Percentiles rank a stretch among this genome's conserved stretches.
Evolutionary conservation across 2,113 vertebrate genomes (phyloP).

Genomic region (Lepisosteus oculatus): DNA sequence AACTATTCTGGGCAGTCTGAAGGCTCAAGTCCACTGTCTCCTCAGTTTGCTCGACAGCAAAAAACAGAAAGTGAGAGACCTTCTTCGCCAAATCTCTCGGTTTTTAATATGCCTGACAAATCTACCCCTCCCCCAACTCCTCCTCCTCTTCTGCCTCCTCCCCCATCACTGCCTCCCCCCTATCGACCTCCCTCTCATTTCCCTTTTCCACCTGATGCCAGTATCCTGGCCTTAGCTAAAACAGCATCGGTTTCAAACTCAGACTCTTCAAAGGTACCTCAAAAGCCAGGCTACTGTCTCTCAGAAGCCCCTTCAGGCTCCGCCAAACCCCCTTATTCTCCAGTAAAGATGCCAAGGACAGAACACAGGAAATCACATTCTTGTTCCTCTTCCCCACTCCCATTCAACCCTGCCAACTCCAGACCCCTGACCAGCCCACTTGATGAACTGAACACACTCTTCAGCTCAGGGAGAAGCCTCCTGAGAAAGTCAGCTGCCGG

Average conservation of each 20-base stretch:
- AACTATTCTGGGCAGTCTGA: constrained; percentile 78
- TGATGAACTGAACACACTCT: constrained; percentile 89
- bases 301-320: constrained; percentile 60
- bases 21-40: constrained; percentile 80
- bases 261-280: constrained; percentile 63
- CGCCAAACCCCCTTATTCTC: constrained; percentile 72
- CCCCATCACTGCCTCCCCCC: constrained; percentile 60
- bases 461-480: constrained; percentile 85
- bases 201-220: constrained; percentile 75
- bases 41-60: constrained; percentile 74
- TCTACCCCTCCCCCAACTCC: constrained; percentile 81
- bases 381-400: constrained; percentile 71
- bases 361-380: constrained; percentile 74
- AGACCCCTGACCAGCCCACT: constrained; percentile 86
- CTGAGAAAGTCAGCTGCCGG: constrained; percentile 84
- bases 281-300: constrained; percentile 50
- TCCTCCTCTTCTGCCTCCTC: constrained; percentile 58
- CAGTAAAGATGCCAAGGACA: constrained; percentile 69
- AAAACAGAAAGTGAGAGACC: constrained; percentile 65
- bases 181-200: constrained; percentile 79
- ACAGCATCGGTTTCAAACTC: constrained; percentile 58
- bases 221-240: constrained; percentile 56
- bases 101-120: constrained; percentile 71
- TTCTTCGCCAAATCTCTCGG: constrained; percentile 73
- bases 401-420: constrained; percentile 78